A percentile compares a stretch with the other conserved stretches of the same genome.
These are phyloP conservation scores for Megaptera novaeangliae DNA, from an alignment of 2,113 vertebrate species.

Conservation along the genomic window DNA sequence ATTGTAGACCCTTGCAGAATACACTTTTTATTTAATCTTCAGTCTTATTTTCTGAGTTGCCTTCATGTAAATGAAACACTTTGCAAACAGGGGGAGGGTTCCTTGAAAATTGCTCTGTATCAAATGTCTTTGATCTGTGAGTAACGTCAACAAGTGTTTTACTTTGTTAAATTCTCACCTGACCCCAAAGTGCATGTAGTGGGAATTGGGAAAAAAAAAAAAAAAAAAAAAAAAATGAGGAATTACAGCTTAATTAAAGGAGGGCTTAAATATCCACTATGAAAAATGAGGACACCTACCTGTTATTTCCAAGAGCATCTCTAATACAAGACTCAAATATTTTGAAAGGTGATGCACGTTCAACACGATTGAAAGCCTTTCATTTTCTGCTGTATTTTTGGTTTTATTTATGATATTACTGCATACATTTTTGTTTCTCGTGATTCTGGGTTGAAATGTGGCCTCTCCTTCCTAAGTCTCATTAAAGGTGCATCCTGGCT, in stretches of 20 bases:
- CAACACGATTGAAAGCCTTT: neutral
- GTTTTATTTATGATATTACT: neutral
- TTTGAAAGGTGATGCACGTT: neutral
- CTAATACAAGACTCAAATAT: neutral
- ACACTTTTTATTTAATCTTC: neutral
- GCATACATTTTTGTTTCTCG: neutral
- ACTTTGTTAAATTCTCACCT: neutral
- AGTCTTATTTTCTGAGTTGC: constrained; percentile 33
- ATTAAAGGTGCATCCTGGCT: neutral
- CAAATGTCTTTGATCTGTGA: constrained; percentile 21
- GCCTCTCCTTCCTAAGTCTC: neutral
- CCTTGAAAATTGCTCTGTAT: neutral
- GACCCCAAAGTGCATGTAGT: neutral
- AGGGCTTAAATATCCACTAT: neutral
- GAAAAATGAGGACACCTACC: neutral
- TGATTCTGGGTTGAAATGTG: neutral
- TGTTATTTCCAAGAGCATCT: neutral
- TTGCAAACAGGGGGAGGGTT: neutral
- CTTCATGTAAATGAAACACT: constrained; percentile 47
- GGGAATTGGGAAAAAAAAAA: neutral
- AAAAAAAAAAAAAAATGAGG: neutral
- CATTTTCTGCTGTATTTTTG: neutral
- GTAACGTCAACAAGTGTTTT: constrained; percentile 1
- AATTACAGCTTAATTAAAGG: neutral
- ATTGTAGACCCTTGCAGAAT: neutral